Evolutionary conservation across 2,797 vertebrate species (phyloP).

Genomic region (Gallinago stenura): DNA sequence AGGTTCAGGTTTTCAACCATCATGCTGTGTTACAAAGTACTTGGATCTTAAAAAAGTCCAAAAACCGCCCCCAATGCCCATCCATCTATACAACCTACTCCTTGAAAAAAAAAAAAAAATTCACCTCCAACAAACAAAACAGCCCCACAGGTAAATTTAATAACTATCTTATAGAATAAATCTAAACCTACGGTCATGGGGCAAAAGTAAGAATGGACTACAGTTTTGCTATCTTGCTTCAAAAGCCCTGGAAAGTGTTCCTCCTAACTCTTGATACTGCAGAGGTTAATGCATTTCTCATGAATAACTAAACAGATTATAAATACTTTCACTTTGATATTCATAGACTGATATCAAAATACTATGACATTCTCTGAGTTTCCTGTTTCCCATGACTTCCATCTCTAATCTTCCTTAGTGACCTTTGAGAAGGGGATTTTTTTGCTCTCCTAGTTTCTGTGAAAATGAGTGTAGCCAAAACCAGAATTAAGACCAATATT

Average conservation of each 20-base stretch:
- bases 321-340: slow-evolving; percentile 62
- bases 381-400: slow-evolving; percentile 65
- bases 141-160: neutral
- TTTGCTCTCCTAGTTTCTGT: neutral
- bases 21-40: neutral
- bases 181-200: fast-evolving
- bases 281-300: neutral
- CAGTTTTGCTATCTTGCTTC: neutral
- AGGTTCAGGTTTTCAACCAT: neutral
- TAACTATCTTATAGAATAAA: neutral
- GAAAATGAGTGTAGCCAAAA: neutral
- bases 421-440: neutral
- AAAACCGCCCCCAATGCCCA: fast-evolving
- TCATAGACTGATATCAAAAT: slow-evolving; percentile 39
- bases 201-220: neutral
- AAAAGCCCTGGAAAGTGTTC: neutral
- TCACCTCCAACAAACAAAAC: neutral
- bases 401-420: neutral
- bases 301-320: slow-evolving; percentile 21
- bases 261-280: neutral
- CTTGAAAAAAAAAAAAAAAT: fast-evolving
- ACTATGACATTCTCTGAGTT: neutral
- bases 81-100: fast-evolving
- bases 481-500: neutral
- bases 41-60: neutral